Evolutionary conservation across 2,113 vertebrate species (phyloP), one percentile per base, ranked within the genome.

Genomic region (Microcebus lehilahytsara): DNA sequence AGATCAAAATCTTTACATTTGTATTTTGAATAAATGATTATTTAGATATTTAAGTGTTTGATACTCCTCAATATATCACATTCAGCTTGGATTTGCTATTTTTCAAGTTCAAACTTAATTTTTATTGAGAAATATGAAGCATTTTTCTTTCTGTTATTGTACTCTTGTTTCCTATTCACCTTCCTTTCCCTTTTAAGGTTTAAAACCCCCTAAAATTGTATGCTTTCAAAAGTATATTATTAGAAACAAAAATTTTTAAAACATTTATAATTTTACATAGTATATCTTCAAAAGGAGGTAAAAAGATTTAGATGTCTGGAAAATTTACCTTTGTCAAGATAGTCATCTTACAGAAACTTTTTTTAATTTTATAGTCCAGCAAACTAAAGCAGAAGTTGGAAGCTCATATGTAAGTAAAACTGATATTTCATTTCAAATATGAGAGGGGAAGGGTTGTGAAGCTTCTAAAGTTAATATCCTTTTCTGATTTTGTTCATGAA

Each of bases 361-460:
- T 94, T 98, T 81, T 97, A 96, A 98, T 87, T 96, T 99, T 98
- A 9, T 89, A 99, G 99, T 99, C 99, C 84, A 99, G 98, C 97
- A 99, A 99, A 97, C 97, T 99, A 98, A 99, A 99, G 98, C 98
- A 99, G 98, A 99, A 99, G 89, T 98, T 99, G 95, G 99, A 99
- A 98, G 99, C 99, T 69, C 99, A 99, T 97, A 99, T 99, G 99
- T 99, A 99, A 99, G 99, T 99, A 98, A 97, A 78, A 66, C 6
- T 95, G 56, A 46, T 90, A 25, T 62, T 95, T 96, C 23, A 89
- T 97, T 97, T 97, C 78, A 95, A 93, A 88, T 94, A 66, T 60
- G 60, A 95, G 49, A 96, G 46, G 85, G 75, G 32, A 93, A 95
- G 62, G 78, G 58, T 95, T 89, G 23, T 87, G 93, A 89, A 78